Percentiles rank a stretch among this genome's conserved stretches.
phyloP scores from a whole-genome alignment of 2,797 vertebrate genomes.

The Peromyscus melanophrys region DNA sequence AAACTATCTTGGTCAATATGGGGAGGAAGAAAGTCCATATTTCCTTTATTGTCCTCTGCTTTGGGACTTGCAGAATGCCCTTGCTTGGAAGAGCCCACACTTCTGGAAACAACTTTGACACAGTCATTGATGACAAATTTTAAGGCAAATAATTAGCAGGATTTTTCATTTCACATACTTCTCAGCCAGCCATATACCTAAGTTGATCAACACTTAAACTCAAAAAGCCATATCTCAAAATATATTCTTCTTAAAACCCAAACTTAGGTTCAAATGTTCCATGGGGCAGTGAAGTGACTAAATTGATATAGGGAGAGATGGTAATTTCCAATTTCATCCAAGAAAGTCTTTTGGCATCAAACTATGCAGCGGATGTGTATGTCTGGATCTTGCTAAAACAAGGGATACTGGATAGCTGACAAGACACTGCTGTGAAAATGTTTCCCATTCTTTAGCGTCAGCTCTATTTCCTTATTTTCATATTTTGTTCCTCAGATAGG shows the following conservation, averaged over 20 bases:
- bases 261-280: slow-evolving; percentile 83
- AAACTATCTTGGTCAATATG: slow-evolving; percentile 70
- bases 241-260: slow-evolving; percentile 81
- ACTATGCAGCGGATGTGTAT: slow-evolving; percentile 88
- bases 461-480: slow-evolving; percentile 82
- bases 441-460: slow-evolving; percentile 82
- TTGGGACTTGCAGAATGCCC: slow-evolving; percentile 72
- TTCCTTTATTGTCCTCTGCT: slow-evolving; percentile 77
- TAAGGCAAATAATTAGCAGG: slow-evolving; percentile 85
- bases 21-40: slow-evolving; percentile 80
- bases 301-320: slow-evolving; percentile 76
- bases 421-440: slow-evolving; percentile 87
- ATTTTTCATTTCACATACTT: slow-evolving; percentile 84
- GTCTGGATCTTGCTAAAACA: slow-evolving; percentile 89
- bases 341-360: slow-evolving; percentile 88
- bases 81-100: slow-evolving; percentile 84
- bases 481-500: slow-evolving; percentile 83
- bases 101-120: slow-evolving; percentile 86
- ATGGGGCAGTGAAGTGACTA: slow-evolving; percentile 82
- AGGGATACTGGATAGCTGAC: slow-evolving; percentile 85
- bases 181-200: slow-evolving; percentile 78
- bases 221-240: slow-evolving; percentile 76
- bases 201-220: slow-evolving; percentile 73
- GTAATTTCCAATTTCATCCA: slow-evolving; percentile 87
- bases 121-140: slow-evolving; percentile 84